Conservation (phyloP, 2,888 invertebrate species). For the Pseudococcus jackbeardsleyi region DNA sequence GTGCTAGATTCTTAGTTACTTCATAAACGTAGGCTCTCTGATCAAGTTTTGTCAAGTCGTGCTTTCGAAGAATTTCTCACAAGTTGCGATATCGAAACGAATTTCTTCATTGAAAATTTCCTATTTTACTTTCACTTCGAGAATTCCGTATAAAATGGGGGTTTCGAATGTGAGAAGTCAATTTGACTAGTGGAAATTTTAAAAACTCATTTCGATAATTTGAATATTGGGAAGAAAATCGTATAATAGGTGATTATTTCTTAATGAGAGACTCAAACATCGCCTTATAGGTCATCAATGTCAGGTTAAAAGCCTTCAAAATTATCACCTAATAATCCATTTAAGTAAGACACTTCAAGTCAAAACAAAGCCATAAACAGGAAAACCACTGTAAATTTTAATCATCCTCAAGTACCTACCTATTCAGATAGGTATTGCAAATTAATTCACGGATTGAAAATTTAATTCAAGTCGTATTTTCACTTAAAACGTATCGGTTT, state of each 20-base stretch:
- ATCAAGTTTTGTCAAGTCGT: background rate
- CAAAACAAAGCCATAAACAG: background rate
- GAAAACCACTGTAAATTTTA: conserved; percentile 14
- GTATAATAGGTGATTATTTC: background rate
- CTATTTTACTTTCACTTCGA: background rate
- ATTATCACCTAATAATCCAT: conserved; percentile 13
- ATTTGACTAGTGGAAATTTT: background rate
- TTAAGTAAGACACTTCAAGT: background rate
- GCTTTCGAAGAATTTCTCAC: background rate
- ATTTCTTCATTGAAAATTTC: background rate
- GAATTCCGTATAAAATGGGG: background rate
- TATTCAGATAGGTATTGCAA: background rate
- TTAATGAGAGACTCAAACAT: background rate
- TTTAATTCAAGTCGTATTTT: background rate
- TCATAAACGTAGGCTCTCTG: background rate
- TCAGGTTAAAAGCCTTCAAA: conserved; percentile 18
- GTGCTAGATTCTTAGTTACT: background rate
- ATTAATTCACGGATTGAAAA: background rate
- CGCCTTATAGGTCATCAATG: conserved; percentile 11
- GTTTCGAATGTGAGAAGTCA: background rate
- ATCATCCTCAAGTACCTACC: background rate
- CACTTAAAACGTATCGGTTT: background rate
- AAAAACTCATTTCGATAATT: background rate
- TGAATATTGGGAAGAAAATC: background rate
- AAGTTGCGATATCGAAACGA: background rate